Evolutionary conservation across 92 coral and sea anemone genomes (phyloP).

Genomic region (Umimayanthus chanpuru): DNA sequence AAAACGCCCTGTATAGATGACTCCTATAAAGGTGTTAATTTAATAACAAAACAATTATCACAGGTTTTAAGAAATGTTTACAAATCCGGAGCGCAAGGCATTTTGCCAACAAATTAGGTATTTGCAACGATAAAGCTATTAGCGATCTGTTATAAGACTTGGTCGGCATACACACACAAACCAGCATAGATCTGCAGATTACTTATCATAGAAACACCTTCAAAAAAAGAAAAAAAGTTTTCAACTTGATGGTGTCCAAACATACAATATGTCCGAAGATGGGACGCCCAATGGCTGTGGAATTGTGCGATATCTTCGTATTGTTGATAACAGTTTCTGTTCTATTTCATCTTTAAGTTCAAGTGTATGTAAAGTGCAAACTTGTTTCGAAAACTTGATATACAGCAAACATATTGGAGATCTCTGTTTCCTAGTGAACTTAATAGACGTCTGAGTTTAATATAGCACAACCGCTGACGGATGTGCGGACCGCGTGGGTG

Average conservation of each 20-base stretch:
- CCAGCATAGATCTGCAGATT: neutral
- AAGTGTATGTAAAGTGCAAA: neutral
- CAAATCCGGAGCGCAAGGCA: conserved; percentile 33
- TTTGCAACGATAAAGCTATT: conserved; percentile 4
- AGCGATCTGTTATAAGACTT: neutral
- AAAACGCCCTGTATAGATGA: conserved; percentile 3
- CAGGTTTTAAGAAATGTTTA: conserved; percentile 14
- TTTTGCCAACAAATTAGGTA: neutral
- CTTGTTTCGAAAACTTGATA: neutral
- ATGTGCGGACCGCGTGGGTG: neutral
- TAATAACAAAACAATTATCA: conserved; percentile 34
- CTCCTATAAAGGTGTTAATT: conserved; percentile 17
- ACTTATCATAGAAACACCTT: conserved; percentile 8
- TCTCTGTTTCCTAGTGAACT: neutral
- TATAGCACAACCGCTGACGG: conserved; percentile 16
- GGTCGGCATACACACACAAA: neutral
- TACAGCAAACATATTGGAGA: neutral
- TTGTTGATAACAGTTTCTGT: neutral
- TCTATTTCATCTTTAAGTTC: no score
- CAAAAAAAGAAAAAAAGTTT: neutral
- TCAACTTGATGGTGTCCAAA: neutral
- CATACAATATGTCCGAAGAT: neutral
- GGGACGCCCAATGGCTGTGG: neutral
- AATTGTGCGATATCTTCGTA: no score
- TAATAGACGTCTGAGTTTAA: neutral